A percentile compares a stretch with the other conserved stretches of the same genome.
These are phyloP conservation scores for Phalacrocorax pelagicus DNA, from an alignment of 2,113 vertebrate species.

Conservation along the genomic window DNA sequence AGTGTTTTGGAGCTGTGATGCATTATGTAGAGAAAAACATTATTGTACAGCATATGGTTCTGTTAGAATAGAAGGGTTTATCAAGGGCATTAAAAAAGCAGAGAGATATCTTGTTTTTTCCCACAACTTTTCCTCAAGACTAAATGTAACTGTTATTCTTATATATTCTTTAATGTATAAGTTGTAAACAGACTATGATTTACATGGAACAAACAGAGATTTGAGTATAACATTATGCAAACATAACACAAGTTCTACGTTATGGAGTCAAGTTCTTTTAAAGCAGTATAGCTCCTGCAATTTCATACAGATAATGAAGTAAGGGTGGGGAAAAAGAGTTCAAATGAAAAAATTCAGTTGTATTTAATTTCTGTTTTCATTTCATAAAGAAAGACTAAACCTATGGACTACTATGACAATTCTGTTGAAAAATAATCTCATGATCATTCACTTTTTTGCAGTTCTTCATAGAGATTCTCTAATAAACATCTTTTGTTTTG, in stretches of 20 bases:
- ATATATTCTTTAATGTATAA: neutral
- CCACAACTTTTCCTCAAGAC: neutral
- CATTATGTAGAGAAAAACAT: neutral
- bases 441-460: neutral
- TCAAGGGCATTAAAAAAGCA: neutral
- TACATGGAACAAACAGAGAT: neutral
- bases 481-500: neutral
- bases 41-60: neutral
- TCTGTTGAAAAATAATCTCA: neutral
- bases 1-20: neutral
- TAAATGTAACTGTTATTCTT: constrained; percentile 28
- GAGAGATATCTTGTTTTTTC: neutral
- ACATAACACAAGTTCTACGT: constrained; percentile 10
- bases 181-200: constrained; percentile 34
- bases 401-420: neutral
- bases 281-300: neutral
- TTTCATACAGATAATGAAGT: neutral
- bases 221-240: neutral
- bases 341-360: constrained; percentile 11
- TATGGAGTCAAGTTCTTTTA: neutral
- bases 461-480: neutral
- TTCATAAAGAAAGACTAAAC: constrained; percentile 5
- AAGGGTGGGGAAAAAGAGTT: neutral
- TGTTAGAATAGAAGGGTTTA: constrained; percentile 14
- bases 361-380: neutral